A percentile compares a stretch with the other conserved stretches of the same genome.
Conservation (phyloP, 64 coral and sea anemone species). For the Pocillopora damicornis region DNA sequence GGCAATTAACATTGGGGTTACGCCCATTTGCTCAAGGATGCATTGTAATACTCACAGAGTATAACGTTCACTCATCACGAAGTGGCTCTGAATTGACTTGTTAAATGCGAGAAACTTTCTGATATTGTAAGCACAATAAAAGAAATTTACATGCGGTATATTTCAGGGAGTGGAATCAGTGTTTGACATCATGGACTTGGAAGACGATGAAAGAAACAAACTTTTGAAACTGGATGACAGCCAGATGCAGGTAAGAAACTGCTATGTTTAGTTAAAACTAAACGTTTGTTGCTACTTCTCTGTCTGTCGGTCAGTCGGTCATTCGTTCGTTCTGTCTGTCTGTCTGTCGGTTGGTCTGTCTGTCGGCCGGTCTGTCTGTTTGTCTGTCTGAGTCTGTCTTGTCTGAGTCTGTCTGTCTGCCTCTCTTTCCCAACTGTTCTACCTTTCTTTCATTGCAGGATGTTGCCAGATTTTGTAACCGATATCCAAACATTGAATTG, state of each 20-base stretch:
- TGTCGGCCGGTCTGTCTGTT: not conserved
- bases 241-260: constrained; percentile 73
- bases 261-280: not conserved
- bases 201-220: constrained; percentile 95
- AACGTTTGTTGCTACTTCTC: not conserved
- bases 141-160: not conserved
- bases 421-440: not conserved
- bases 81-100: too few species aligned
- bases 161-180: constrained; percentile 91
- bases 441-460: constrained; percentile 47
- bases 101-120: too few species aligned
- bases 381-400: not conserved
- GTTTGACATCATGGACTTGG: constrained; percentile 97
- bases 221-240: constrained; percentile 79
- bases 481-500: constrained; percentile 97
- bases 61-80: too few species aligned
- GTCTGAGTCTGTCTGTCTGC: not conserved
- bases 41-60: too few species aligned
- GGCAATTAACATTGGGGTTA: not conserved
- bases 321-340: not conserved
- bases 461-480: constrained; percentile 96
- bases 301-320: not conserved
- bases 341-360: not conserved
- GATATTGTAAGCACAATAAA: too few species aligned
- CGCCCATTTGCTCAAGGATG: too few species aligned